phyloP scores from a whole-genome alignment of 2,113 vertebrate species.

The Mormoops blainvillei region DNA sequence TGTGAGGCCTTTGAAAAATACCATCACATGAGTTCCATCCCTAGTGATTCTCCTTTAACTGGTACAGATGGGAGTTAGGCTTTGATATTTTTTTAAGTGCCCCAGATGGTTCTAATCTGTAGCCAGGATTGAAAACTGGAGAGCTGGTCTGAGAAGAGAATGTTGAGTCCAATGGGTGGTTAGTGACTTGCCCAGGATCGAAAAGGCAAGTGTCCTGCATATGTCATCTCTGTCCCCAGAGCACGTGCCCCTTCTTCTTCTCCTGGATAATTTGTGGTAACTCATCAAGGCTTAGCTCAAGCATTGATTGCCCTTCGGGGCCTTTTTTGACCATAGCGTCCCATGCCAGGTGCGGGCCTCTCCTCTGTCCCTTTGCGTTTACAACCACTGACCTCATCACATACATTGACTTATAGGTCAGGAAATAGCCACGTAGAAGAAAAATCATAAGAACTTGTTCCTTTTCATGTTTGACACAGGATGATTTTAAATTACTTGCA shows the following conservation, averaged over 20 bases:
- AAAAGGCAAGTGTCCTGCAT: background rate
- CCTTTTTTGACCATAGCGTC: background rate
- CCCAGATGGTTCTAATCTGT: background rate
- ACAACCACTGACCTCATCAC: background rate
- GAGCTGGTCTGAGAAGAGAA: background rate
- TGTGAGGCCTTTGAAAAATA: background rate
- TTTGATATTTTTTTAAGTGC: background rate
- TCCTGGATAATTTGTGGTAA: background rate
- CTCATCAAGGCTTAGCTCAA: background rate
- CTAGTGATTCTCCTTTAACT: background rate
- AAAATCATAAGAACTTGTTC: background rate
- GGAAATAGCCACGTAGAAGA: background rate
- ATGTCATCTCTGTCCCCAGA: background rate
- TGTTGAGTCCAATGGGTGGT: background rate
- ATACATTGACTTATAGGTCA: background rate
- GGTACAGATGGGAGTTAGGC: background rate
- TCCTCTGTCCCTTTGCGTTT: background rate
- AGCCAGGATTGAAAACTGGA: background rate
- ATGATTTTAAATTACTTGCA: background rate
- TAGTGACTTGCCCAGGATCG: background rate
- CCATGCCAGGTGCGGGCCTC: background rate
- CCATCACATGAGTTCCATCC: background rate
- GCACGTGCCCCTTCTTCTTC: background rate
- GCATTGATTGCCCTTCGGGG: background rate
- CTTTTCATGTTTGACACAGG: background rate